phyloP scores from a whole-genome alignment of 2,888 invertebrate genomes.

The Heteromyza rotundicornis region DNA sequence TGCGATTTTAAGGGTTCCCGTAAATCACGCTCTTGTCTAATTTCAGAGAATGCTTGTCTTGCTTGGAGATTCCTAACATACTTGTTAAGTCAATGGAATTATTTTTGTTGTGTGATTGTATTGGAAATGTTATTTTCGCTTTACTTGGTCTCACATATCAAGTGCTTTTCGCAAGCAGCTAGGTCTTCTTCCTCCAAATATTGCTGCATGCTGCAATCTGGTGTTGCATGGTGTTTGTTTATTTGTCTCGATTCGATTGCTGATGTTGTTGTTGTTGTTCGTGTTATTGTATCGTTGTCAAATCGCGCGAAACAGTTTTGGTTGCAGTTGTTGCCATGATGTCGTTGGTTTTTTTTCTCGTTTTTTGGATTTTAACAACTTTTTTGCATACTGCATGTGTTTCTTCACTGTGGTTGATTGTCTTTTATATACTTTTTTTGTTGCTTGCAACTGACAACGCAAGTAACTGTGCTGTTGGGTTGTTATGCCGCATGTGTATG shows the following conservation, averaged over 20 bases:
- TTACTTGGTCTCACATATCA: conserved; percentile 33
- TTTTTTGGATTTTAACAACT: conserved; percentile 20
- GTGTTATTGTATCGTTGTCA: conserved; percentile 10
- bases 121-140: conserved; percentile 13
- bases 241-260: conserved; percentile 1
- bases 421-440: conserved; percentile 11
- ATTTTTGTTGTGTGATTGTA: conserved; percentile 32
- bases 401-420: conserved; percentile 1
- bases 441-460: background rate
- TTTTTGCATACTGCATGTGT: conserved; percentile 13
- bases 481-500: background rate
- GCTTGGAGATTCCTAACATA: conserved; percentile 54
- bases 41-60: conserved; percentile 44
- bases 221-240: background rate
- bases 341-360: conserved; percentile 10
- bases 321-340: conserved; percentile 21
- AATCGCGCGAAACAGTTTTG: conserved; percentile 25
- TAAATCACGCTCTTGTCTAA: conserved; percentile 62
- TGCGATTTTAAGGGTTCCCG: conserved; percentile 56
- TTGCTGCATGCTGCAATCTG: background rate
- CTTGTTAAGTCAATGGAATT: conserved; percentile 56
- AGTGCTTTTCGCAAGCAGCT: conserved; percentile 34
- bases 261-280: conserved; percentile 2
- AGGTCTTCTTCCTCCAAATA: background rate
- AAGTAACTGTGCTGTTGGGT: background rate